phyloP scores from a whole-genome alignment of 2,888 invertebrate genomes.

The Punctoribates punctum region DNA sequence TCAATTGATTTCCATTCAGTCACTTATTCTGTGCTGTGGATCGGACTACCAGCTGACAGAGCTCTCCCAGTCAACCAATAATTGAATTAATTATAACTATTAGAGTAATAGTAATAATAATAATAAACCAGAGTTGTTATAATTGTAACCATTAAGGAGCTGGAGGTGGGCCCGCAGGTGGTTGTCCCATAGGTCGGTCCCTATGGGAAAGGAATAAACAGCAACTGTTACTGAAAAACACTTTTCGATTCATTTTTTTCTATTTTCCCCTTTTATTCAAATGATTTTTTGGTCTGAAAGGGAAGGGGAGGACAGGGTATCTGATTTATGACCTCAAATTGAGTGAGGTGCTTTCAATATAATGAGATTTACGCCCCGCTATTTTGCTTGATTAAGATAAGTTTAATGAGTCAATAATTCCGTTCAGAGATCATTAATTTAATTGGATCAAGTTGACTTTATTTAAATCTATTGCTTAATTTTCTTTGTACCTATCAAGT shows the following conservation, averaged over 20 bases:
- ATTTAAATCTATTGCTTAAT: too few species aligned
- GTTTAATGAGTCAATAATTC: too few species aligned
- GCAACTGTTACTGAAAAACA: background rate
- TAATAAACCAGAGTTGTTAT: background rate
- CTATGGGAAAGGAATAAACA: background rate
- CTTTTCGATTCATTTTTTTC: background rate
- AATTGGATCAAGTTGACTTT: too few species aligned
- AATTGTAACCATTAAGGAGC: background rate
- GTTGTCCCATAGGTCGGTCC: background rate
- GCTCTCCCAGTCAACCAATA: background rate
- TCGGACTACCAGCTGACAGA: background rate
- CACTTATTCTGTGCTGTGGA: background rate
- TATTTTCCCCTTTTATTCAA: too few species aligned
- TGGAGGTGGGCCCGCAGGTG: background rate
- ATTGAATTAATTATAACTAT: constrained; percentile 13
- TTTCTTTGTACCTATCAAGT: too few species aligned
- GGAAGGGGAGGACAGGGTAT: too few species aligned
- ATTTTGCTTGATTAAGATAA: too few species aligned
- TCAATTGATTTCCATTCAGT: constrained; percentile 2
- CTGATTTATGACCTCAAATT: too few species aligned
- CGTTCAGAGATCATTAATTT: too few species aligned
- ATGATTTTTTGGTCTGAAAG: too few species aligned
- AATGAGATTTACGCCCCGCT: too few species aligned
- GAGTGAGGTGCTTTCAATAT: too few species aligned
- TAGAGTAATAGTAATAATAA: background rate